Evolutionary conservation across 2,113 vertebrate species (phyloP), one percentile per base, ranked within the genome.

Genomic region (Sarotherodon lohbergeri): DNA sequence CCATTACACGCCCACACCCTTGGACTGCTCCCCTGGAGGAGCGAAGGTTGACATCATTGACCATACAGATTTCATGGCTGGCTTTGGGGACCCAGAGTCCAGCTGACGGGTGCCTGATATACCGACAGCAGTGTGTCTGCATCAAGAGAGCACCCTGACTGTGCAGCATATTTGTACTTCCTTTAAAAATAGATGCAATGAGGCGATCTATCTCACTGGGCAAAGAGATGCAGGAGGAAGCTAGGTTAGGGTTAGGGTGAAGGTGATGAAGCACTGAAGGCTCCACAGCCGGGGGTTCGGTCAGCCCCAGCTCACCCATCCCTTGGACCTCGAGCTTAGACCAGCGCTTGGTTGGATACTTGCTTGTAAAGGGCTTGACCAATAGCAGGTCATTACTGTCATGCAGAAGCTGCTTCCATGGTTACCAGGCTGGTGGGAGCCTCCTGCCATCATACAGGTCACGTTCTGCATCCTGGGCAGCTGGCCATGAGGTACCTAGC

Each of bases 1-100:
- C 14, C 14, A 0, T 59, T 32, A 59, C 27, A 17, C 27, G 0
- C 14, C 27, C 57, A 59, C 56, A 0, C 14, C 7, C 3, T 59
- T 17, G 27, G 56, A 32, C 27, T 9, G 55, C 55, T 56, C 1
- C 54, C 54, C 22, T 13, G 54, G 22, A 56, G 22, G 54, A 24
- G 27, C 1, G 4, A 24, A 56, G 54, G 1, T 27, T 14, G 55
- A 57, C 6, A 57, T 57, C 12, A 57, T 57, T 14, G 12, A 57
- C 24, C 5, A 14, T 12, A 27, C 55, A 1, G 55, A 29, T 29
- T 54, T 54, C 9, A 54, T 22, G n/a, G 52, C 52, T 54, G 52
- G 52, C 19, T 54, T 22, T 54, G n/a, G 19, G 19, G 52, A 6
- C 5, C 52, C 52, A 0, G n/a, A 54, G n/a, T 54, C 52, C n/a